phyloP scores from a whole-genome alignment of 2,113 vertebrate species.

The Aegotheles bennettii region DNA sequence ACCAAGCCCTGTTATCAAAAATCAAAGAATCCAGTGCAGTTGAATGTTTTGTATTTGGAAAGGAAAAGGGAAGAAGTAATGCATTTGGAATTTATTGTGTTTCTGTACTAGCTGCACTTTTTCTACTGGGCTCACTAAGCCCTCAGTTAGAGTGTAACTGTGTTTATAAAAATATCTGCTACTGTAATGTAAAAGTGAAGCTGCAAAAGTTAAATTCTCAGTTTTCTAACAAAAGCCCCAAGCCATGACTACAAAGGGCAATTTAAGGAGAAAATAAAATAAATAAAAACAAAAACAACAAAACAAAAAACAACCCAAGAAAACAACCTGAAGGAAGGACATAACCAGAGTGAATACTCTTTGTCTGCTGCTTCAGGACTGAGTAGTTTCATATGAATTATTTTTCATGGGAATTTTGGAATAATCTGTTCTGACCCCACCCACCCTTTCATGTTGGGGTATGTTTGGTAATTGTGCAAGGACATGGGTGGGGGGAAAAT shows the following conservation, averaged over 20 bases:
- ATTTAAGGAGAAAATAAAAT: not conserved
- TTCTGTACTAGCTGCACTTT: not conserved
- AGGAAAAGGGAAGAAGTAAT: slow-evolving; percentile 20
- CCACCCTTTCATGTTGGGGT: slow-evolving; percentile 34
- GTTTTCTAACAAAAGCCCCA: not conserved
- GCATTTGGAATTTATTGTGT: slow-evolving; percentile 18
- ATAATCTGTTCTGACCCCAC: slow-evolving; percentile 36
- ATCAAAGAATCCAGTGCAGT: slow-evolving; percentile 60
- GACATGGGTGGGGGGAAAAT: slow-evolving; percentile 27
- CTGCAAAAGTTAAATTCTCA: not conserved
- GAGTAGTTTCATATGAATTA: not conserved
- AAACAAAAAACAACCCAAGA: not conserved
- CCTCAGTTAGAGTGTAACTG: not conserved
- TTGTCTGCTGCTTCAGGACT: slow-evolving; percentile 10
- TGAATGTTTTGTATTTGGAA: slow-evolving; percentile 60
- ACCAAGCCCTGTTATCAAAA: slow-evolving; percentile 64
- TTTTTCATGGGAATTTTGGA: slow-evolving; percentile 51
- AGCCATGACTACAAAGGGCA: not conserved
- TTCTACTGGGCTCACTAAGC: not conserved
- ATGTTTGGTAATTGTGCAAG: slow-evolving; percentile 38
- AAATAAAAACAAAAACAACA: too few relatives aligned
- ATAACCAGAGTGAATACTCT: not conserved
- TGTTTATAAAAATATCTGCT: not conserved
- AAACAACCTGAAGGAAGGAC: not conserved
- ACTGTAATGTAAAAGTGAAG: not conserved